Evolutionary conservation across 2,113 vertebrate genomes (phyloP), one percentile per base, ranked within the genome.

Genomic region (Gallinago jamesoni): DNA sequence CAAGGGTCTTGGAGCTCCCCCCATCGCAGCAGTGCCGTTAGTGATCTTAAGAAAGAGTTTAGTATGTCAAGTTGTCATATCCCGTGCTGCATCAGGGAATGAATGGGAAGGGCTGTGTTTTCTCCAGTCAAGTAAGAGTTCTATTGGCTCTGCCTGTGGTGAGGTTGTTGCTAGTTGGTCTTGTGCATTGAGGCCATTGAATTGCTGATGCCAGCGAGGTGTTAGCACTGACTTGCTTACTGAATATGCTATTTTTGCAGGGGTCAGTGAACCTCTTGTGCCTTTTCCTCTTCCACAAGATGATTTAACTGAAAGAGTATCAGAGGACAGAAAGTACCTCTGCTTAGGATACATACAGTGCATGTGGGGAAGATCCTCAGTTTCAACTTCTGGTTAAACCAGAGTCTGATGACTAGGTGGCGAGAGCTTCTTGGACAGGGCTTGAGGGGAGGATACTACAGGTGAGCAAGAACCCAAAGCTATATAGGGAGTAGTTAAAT

Each of bases 151-250:
- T 27, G 18, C 50, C 35, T 79, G 63, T 45, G 56, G 18, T 78
- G 39, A 64, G 27, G 3, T 82, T 48, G 53, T 63, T 93, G 27
- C 41, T 80, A 5, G 5, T 47, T 74, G 28, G 9, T 56, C 48
- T 70, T 33, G 37, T 67, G 35, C 9, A 3, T 8, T 28, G 57
- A 56, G 52, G 47, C 47, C 20, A 2, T 78, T 0, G 0, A 75
- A 43, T 22, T n/a, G 77, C 41, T 53, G 23, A 28, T 45, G 18
- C 22, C 50, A 62, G 33, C 0, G 7, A 53, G 57, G 23, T 75
- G 69, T 62, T 11, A 68, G 25, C 17, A 2, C 48, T 87, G 45
- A 10, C 47, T 79, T 48, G 35, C 59, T 85, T 72, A 45, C 21
- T 17, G 55, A 43, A 28, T 41, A 2, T 1, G 11, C 16, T 45